Evolutionary conservation across 2,888 invertebrate species (phyloP).

Genomic region (Nemoura dubitans): DNA sequence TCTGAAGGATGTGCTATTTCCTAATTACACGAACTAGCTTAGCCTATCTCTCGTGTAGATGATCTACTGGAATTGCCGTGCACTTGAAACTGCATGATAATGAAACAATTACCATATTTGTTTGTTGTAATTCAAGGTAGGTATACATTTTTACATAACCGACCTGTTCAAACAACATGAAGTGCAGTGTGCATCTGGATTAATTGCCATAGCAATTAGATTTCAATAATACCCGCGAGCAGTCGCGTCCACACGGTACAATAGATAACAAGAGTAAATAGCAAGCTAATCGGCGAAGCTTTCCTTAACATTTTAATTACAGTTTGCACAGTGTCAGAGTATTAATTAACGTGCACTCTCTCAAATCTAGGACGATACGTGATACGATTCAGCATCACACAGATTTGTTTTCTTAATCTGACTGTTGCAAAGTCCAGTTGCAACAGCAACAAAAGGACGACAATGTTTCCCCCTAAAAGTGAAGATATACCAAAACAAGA

Average conservation of each 20-base stretch:
- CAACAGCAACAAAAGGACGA: background rate
- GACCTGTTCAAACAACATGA: background rate
- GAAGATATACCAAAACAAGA: too few species aligned
- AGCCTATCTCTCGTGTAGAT: too few species aligned
- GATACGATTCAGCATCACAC: background rate
- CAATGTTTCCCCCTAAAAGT: background rate
- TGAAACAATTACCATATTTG: background rate
- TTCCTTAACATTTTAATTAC: constrained; percentile 19
- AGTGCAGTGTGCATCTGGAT: background rate
- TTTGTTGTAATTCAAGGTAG: background rate
- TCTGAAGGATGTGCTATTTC: too few species aligned
- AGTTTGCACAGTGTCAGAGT: too few species aligned
- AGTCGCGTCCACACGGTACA: background rate
- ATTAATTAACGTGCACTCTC: background rate
- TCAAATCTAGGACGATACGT: background rate
- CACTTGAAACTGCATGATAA: background rate
- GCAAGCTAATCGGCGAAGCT: background rate
- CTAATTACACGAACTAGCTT: too few species aligned
- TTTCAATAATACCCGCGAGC: background rate
- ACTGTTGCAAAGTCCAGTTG: background rate
- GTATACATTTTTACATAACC: background rate
- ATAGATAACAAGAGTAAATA: background rate
- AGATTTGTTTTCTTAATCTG: background rate
- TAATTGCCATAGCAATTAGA: background rate
- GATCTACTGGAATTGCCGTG: background rate